Conservation (phyloP, 2,888 invertebrate genomes). For the Euzophera pinguis region DNA sequence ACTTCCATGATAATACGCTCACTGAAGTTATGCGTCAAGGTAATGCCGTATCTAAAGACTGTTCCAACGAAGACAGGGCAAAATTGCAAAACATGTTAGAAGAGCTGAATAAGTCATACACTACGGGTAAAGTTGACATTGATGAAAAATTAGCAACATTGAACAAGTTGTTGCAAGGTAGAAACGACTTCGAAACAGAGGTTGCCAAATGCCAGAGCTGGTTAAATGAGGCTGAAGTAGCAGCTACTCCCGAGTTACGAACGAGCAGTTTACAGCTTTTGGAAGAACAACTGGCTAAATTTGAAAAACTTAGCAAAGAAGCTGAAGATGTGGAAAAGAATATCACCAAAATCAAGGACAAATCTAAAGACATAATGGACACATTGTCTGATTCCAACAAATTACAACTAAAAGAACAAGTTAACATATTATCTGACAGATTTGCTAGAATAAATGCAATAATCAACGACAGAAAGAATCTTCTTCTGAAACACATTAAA, state of each 20-base stretch:
- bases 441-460: conserved; percentile 86
- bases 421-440: conserved; percentile 88
- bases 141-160: conserved; percentile 85
- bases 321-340: conserved; percentile 85
- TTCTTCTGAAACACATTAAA: conserved; percentile 87
- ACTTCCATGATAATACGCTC: conserved; percentile 87
- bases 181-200: conserved; percentile 90
- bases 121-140: conserved; percentile 85
- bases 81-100: conserved; percentile 83
- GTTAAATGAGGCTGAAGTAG: conserved; percentile 94
- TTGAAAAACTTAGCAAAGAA: conserved; percentile 87
- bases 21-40: conserved; percentile 88
- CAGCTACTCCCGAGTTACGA: conserved; percentile 89
- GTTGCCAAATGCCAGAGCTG: conserved; percentile 91
- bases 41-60: conserved; percentile 88
- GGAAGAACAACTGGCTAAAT: conserved; percentile 93
- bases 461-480: conserved; percentile 87
- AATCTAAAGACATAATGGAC: conserved; percentile 88
- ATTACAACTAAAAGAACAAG: conserved; percentile 88
- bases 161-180: conserved; percentile 85
- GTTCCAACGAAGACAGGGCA: conserved; percentile 84
- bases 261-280: conserved; percentile 89
- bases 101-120: conserved; percentile 85
- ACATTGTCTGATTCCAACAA: conserved; percentile 92
- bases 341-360: conserved; percentile 87